phyloP scores from a whole-genome alignment of 2,888 invertebrate genomes.

The Holacanthella duospinosa region DNA sequence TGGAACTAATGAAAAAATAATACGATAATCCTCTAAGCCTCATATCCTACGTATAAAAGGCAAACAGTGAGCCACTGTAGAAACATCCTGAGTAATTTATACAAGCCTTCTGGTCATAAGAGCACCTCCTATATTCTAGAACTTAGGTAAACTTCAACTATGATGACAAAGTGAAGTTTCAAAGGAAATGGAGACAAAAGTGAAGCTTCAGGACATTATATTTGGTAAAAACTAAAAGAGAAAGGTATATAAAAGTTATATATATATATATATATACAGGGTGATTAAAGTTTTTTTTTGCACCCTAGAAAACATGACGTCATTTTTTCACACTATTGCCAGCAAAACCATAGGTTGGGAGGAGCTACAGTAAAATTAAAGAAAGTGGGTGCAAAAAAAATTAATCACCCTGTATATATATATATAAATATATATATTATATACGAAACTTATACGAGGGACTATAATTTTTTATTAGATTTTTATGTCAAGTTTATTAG shows the following conservation, averaged over 20 bases:
- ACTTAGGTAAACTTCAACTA: not conserved
- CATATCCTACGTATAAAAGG: not conserved
- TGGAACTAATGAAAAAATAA: slow-evolving; percentile 4
- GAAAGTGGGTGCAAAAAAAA: too few species aligned
- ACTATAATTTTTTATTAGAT: too few species aligned
- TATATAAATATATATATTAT: too few species aligned
- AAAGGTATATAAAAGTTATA: not conserved
- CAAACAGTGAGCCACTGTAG: not conserved
- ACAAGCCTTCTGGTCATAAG: not conserved
- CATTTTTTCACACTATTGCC: too few species aligned
- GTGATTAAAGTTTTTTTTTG: too few species aligned
- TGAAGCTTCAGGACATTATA: not conserved
- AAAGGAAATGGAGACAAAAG: not conserved
- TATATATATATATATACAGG: too few species aligned
- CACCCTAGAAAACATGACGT: too few species aligned
- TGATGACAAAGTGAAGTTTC: not conserved
- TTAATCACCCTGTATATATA: too few species aligned
- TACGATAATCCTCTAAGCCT: slow-evolving; percentile 4
- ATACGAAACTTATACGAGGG: too few species aligned
- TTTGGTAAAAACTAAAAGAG: not conserved
- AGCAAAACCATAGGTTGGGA: too few species aligned
- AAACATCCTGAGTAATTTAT: not conserved
- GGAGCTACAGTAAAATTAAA: too few species aligned
- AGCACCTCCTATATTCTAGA: not conserved
- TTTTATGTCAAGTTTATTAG: too few species aligned